A percentile compares a stretch with the other conserved stretches of the same genome.
phyloP scores from a whole-genome alignment of 2,888 invertebrate species.

The Pterostichus madidus region DNA sequence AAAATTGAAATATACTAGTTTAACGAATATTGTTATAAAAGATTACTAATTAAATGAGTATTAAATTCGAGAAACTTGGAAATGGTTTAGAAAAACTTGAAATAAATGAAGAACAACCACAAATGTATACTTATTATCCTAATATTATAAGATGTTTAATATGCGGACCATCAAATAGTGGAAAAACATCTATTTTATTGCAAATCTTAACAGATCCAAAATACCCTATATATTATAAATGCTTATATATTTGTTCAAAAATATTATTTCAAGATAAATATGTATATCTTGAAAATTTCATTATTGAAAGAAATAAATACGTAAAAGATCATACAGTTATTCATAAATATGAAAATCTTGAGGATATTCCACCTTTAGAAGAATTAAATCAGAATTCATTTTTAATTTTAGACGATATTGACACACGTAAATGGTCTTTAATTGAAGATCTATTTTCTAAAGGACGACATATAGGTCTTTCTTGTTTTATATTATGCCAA shows the following conservation, averaged over 20 bases:
- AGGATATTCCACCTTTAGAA: slow-evolving; percentile 67
- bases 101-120: neutral
- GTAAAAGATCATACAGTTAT: no score
- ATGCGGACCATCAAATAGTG: slow-evolving; percentile 50
- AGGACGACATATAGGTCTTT: slow-evolving; percentile 72
- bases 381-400: slow-evolving; percentile 73
- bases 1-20: neutral
- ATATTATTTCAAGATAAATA: slow-evolving; percentile 63
- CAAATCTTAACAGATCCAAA: slow-evolving; percentile 23
- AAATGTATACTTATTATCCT: slow-evolving; percentile 14
- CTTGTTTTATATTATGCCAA: slow-evolving; percentile 73
- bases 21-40: neutral
- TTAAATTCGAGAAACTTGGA: neutral
- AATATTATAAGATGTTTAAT: slow-evolving; percentile 41
- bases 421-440: slow-evolving; percentile 70
- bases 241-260: slow-evolving; percentile 35
- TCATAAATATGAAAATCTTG: slow-evolving; percentile 65
- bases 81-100: neutral
- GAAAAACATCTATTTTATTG: slow-evolving; percentile 61
- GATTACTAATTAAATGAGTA: neutral
- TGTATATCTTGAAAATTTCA: slow-evolving; percentile 38
- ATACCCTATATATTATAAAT: slow-evolving; percentile 62
- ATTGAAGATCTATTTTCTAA: slow-evolving; percentile 72
- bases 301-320: no score
- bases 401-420: slow-evolving; percentile 72